phyloP scores from a whole-genome alignment of 2,888 invertebrate genomes.

The Leucoma salicis region DNA sequence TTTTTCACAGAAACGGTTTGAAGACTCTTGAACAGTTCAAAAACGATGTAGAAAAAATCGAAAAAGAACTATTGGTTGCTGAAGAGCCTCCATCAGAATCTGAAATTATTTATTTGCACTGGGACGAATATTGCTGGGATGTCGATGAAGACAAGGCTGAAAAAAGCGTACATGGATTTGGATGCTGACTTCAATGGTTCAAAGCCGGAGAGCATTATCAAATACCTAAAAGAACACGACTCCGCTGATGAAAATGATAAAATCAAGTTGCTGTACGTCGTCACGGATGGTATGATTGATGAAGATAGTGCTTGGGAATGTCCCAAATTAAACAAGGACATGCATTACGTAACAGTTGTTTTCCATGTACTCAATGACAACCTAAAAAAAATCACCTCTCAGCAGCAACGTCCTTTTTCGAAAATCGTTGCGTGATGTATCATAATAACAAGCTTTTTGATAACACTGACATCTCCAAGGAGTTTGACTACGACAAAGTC shows the following conservation, averaged over 20 bases:
- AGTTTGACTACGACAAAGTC: constrained; percentile 37
- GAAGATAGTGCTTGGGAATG: constrained; percentile 7
- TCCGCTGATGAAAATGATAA: constrained; percentile 15
- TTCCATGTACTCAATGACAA: constrained; percentile 12
- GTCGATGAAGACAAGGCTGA: constrained; percentile 28
- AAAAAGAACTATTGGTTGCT: constrained; percentile 14
- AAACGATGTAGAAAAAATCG: neutral
- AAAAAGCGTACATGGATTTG: neutral
- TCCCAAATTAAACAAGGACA: constrained; percentile 28
- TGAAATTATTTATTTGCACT: constrained; percentile 39
- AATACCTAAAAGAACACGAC: constrained; percentile 7
- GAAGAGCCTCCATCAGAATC: constrained; percentile 18
- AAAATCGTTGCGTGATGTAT: constrained; percentile 27
- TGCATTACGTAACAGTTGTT: constrained; percentile 38
- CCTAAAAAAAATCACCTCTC: constrained; percentile 27
- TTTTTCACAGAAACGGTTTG: neutral
- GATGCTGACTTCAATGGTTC: neutral
- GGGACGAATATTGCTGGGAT: constrained; percentile 32
- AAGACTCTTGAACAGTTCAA: neutral
- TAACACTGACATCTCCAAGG: constrained; percentile 32
- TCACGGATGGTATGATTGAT: constrained; percentile 39
- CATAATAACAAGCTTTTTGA: constrained; percentile 33
- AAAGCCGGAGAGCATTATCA: constrained; percentile 8
- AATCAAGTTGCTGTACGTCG: constrained; percentile 39
- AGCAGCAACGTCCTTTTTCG: constrained; percentile 25